Base-by-base conservation (phyloP, 2,888 invertebrate species). In the Macroteleia sp. region DNA sequence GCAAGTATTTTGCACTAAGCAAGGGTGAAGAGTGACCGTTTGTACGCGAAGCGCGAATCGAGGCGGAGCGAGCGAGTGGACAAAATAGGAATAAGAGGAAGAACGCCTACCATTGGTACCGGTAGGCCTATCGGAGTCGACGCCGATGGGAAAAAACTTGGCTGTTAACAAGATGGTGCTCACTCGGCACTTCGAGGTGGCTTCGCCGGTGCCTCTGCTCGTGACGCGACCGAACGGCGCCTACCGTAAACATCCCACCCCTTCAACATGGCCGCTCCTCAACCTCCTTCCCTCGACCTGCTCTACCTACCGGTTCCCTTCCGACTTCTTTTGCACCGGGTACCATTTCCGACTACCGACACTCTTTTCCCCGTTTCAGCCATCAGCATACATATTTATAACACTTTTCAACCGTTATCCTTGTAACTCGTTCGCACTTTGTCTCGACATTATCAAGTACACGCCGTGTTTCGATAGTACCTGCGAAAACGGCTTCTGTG, bases 111-210 rank as follows among this genome's bases (percentile, higher is more conserved):
- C 85, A 82, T 82, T 81, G 83, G 85, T 80, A 82, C 83, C 71
- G 84, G 81, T 83, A 86, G 85, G 88, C 89, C 88, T 87, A 88
- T 88, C 88, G 86, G 83, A 82, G 82, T 83, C 84, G 83, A 81
- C 85, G 86, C 81, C 86, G 88, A 87, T 86, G 89, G 82, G 82
- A 87, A 89, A 88, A 87, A 88, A 87, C 87, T 84, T 82, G 84
- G 80, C 88, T 88, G 89, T 88, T 88, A 89, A 89, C 89, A 89
- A 89, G 89, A 89, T 89, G 89, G 89, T 88, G 88, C 85, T 87
- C 84, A 83, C 83, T 83, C 83, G 56, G 73, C 73, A 77, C 73
- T 79, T 70, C 76, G 76, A 79, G 70, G 70, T 78, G 74, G 70
- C 66, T 70, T 70, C 54, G 61, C 44, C 61, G 78, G 73, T 77